These are phyloP conservation scores for Nomada fabriciana DNA, from an alignment of 2,888 invertebrate species.

Conservation along the genomic window DNA sequence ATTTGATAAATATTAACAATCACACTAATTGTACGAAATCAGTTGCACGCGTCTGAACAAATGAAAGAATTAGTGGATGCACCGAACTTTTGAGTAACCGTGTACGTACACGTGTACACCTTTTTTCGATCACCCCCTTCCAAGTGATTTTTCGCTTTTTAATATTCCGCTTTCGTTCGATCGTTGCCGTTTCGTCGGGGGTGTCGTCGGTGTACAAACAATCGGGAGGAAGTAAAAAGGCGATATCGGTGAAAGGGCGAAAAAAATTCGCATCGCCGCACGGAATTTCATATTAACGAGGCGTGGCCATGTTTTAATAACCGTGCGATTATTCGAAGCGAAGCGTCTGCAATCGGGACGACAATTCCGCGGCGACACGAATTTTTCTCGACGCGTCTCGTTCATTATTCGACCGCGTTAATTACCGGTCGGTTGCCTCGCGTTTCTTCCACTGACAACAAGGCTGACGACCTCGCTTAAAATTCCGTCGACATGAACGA, in stretches of 20 bases:
- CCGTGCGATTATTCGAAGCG: conserved; percentile 22
- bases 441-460: not conserved
- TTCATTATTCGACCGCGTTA: conserved; percentile 6
- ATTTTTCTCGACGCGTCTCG: not conserved
- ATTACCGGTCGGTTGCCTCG: not conserved
- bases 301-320: conserved; percentile 63
- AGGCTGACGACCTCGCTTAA: not conserved
- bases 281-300: conserved; percentile 31
- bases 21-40: no score
- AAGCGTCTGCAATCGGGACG: not conserved
- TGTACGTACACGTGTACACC: not conserved
- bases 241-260: not conserved
- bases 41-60: not conserved
- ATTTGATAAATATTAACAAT: no score
- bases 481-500: no score
- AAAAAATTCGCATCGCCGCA: conserved; percentile 12
- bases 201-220: conserved; percentile 26
- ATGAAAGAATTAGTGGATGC: no score
- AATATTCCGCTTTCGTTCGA: conserved; percentile 44
- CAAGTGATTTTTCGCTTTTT: conserved; percentile 38
- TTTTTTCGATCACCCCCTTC: not conserved
- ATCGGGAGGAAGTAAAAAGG: conserved; percentile 34
- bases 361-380: not conserved
- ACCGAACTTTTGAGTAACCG: not conserved
- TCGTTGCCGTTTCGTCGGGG: conserved; percentile 16